Percentiles rank a stretch among this genome's conserved stretches.
phyloP scores from a whole-genome alignment of 1,140 invertebrate genomes.

The Riptortus pedestris region DNA sequence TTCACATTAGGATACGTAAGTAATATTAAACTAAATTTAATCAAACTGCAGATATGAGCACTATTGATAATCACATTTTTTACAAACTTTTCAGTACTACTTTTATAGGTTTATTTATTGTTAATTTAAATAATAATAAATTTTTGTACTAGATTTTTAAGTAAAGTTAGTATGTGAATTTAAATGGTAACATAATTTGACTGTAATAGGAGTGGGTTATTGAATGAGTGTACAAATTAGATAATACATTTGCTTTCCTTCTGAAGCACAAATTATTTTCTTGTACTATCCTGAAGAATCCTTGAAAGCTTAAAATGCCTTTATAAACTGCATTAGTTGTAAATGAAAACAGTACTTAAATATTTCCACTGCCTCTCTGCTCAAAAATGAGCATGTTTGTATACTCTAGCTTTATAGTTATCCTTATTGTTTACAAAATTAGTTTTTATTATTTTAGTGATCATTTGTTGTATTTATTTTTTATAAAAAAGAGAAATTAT shows the following conservation, averaged over 20 bases:
- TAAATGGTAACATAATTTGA: not conserved
- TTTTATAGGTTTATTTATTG: slow-evolving; percentile 12
- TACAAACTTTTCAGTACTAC: slow-evolving; percentile 14
- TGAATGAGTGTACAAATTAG: slow-evolving; percentile 15
- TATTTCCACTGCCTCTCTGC: slow-evolving; percentile 7
- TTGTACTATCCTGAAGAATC: slow-evolving; percentile 3
- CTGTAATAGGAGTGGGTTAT: slow-evolving; percentile 15
- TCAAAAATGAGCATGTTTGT: slow-evolving; percentile 10
- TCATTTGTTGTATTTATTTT: not conserved
- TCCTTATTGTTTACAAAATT: not conserved
- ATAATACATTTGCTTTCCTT: slow-evolving; percentile 7
- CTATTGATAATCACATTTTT: slow-evolving; percentile 17
- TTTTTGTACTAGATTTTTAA: slow-evolving; percentile 14
- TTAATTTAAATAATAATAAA: slow-evolving; percentile 10
- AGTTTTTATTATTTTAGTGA: not conserved
- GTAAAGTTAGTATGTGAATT: slow-evolving; percentile 13
- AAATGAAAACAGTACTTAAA: not conserved
- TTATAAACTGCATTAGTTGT: not conserved
- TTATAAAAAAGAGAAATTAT: too few relatives aligned
- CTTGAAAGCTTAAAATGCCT: slow-evolving; percentile 12
- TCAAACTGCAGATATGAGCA: slow-evolving; percentile 15
- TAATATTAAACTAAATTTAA: slow-evolving; percentile 11
- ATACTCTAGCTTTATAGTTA: slow-evolving; percentile 9
- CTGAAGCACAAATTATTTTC: slow-evolving; percentile 15
- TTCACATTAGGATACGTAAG: slow-evolving; percentile 14